phyloP scores from a whole-genome alignment of 2,797 vertebrate species.

The Sternarchorhynchus goeldii region DNA sequence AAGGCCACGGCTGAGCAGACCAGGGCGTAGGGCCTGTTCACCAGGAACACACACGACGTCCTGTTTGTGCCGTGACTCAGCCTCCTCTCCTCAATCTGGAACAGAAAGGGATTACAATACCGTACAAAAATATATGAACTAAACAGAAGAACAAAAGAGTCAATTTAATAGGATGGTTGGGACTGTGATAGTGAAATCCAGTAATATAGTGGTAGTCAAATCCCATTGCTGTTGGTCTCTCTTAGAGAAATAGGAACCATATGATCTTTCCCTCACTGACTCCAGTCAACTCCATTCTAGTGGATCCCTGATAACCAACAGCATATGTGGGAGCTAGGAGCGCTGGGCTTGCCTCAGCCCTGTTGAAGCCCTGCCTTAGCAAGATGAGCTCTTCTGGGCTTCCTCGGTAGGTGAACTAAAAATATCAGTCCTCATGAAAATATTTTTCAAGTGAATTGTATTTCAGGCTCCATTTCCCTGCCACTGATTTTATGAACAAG shows the following conservation, averaged over 20 bases:
- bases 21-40: slow-evolving; percentile 80
- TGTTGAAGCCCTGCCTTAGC: neutral
- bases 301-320: neutral
- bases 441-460: neutral
- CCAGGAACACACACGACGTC: slow-evolving; percentile 80
- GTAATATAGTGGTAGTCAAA: neutral
- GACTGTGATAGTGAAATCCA: too few relatives aligned
- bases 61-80: slow-evolving; percentile 65
- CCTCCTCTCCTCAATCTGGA: slow-evolving; percentile 72
- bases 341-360: neutral
- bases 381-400: slow-evolving; percentile 2
- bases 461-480: neutral
- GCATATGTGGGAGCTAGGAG: neutral
- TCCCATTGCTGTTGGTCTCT: neutral
- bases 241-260: neutral
- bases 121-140: neutral
- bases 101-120: neutral
- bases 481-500: neutral
- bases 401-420: neutral
- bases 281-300: neutral
- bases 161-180: neutral
- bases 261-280: neutral
- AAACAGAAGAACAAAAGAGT: slow-evolving; percentile 2
- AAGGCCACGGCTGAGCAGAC: slow-evolving; percentile 81
- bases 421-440: neutral